phyloP scores from a whole-genome alignment of 2,113 vertebrate genomes.

The Cololabis saira region DNA sequence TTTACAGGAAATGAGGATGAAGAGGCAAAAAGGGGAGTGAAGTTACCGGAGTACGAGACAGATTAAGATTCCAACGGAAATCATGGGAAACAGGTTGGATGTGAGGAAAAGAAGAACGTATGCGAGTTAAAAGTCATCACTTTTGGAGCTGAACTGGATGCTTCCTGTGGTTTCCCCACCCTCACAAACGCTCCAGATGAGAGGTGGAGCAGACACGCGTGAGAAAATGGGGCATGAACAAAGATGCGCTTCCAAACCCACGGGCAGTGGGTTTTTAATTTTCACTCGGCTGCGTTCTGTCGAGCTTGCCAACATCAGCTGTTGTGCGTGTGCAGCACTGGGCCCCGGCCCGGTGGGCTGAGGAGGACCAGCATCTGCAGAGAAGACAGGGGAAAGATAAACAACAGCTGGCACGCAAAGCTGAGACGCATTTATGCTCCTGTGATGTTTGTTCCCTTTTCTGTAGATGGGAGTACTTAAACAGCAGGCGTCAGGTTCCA shows the following conservation, averaged over 20 bases:
- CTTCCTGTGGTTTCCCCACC: conserved; percentile 52
- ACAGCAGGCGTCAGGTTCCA: not conserved
- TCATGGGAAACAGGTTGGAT: not conserved
- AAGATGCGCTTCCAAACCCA: conserved; percentile 48
- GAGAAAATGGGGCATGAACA: conserved; percentile 63
- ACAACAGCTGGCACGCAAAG: conserved; percentile 42
- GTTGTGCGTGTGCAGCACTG: conserved; percentile 27
- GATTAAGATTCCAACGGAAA: not conserved
- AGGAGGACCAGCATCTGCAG: conserved; percentile 10
- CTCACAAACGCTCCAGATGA: conserved; percentile 55
- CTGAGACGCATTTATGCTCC: not conserved
- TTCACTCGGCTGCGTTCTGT: conserved; percentile 56
- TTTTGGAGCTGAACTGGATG: conserved; percentile 22
- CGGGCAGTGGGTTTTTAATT: conserved; percentile 55
- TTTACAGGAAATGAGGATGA: too few species aligned
- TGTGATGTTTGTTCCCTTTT: not conserved
- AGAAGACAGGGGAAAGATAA: conserved; percentile 12
- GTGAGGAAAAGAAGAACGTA: conserved; percentile 32
- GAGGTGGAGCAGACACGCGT: conserved; percentile 55
- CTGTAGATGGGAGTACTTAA: not conserved
- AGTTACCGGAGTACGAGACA: not conserved
- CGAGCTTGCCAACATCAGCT: conserved; percentile 63
- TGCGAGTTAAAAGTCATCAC: conserved; percentile 42
- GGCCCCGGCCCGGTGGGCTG: conserved; percentile 4
- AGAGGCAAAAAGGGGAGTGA: not conserved